These are phyloP conservation scores for Sardinella longiceps DNA, from an alignment of 2,797 vertebrate species.

Conservation along the genomic window DNA sequence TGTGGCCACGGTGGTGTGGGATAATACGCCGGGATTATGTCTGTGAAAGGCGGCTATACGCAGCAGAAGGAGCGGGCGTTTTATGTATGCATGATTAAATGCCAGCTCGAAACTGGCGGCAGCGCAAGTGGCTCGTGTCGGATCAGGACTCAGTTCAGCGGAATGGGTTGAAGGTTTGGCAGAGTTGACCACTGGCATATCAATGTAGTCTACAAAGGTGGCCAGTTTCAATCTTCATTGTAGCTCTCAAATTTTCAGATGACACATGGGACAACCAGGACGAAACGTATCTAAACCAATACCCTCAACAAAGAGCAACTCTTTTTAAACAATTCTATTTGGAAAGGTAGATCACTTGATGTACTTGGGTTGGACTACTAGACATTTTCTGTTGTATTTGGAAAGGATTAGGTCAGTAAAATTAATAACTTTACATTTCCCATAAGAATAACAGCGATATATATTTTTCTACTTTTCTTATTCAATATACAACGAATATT, in stretches of 20 bases:
- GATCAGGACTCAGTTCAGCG: constrained; percentile 3
- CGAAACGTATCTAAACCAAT: background rate
- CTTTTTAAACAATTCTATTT: background rate
- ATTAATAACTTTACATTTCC: background rate
- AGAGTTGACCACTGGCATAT: constrained; percentile 1
- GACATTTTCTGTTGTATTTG: background rate
- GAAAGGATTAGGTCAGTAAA: background rate
- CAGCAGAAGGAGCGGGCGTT: constrained; percentile 5
- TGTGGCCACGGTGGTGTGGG: background rate
- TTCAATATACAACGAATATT: background rate
- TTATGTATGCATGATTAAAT: constrained; percentile 19
- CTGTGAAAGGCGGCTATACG: constrained; percentile 13
- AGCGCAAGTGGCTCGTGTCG: constrained; percentile 18
- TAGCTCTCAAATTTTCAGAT: background rate
- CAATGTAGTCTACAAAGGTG: constrained; percentile 1
- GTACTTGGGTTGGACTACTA: background rate
- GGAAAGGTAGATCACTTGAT: background rate
- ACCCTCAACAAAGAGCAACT: background rate
- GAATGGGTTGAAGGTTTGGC: background rate
- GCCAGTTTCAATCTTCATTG: background rate
- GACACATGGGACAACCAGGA: background rate
- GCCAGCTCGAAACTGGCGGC: background rate
- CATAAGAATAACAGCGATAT: background rate
- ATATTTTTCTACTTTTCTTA: background rate
- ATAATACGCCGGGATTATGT: background rate